These are phyloP conservation scores for Conchocele bisecta DNA, from an alignment of 2,888 invertebrate genomes.

Conservation along the genomic window DNA sequence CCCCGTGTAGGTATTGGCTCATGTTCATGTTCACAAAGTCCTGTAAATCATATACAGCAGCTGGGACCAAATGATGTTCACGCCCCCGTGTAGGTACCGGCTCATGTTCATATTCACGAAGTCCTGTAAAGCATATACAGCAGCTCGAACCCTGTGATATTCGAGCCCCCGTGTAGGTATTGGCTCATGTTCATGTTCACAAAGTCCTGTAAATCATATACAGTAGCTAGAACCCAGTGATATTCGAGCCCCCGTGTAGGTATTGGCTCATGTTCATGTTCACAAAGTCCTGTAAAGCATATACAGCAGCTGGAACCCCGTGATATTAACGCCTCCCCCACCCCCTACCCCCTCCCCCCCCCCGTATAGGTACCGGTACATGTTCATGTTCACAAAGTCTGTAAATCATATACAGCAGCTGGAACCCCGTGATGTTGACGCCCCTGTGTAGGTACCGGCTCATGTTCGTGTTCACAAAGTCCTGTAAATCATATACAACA, in stretches of 20 bases:
- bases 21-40: slow-evolving; percentile 96
- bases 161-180: slow-evolving; percentile 97
- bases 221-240: too few species aligned
- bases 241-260: slow-evolving; percentile 95
- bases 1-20: slow-evolving; percentile 96
- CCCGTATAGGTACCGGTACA: slow-evolving; percentile 96
- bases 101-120: slow-evolving; percentile 95
- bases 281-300: slow-evolving; percentile 90
- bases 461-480: slow-evolving; percentile 94
- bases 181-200: slow-evolving; percentile 96
- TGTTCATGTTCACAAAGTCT: slow-evolving; percentile 96
- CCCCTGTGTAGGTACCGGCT: slow-evolving; percentile 97
- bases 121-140: slow-evolving; percentile 90
- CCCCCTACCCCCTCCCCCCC: too few species aligned
- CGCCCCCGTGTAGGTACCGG: slow-evolving; percentile 96
- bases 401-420: slow-evolving; percentile 92
- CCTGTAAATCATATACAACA: slow-evolving; percentile 87
- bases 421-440: slow-evolving; percentile 96
- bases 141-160: slow-evolving; percentile 96
- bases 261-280: slow-evolving; percentile 96
- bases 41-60: slow-evolving; percentile 85
- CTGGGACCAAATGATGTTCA: too few species aligned
- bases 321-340: slow-evolving; percentile 98
- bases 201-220: slow-evolving; percentile 88
- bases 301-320: slow-evolving; percentile 93